Evolutionary conservation across 2,888 invertebrate genomes (phyloP), one percentile per base, ranked within the genome.

Genomic region (Lumbricus terrestris): DNA sequence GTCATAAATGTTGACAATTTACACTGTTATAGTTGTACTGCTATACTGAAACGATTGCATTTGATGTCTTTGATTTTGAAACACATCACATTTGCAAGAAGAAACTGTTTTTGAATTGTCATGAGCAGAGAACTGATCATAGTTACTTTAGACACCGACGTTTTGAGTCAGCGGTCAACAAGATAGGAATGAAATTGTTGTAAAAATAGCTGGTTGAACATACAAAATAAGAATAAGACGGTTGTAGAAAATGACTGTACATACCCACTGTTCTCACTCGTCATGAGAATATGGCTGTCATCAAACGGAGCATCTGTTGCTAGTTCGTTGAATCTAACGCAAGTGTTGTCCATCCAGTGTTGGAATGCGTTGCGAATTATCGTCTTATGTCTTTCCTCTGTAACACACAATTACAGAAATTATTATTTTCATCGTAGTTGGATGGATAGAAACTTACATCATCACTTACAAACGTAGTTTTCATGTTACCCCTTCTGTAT

Each of bases 291-390:
- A 38, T 90, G 90, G 42, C 18, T 88, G 88, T 54, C 89, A 35
- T 34, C 35, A 38, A 88, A 33, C 23, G 18, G 18, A 34, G 83
- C 40, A n/a, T 54, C 42, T 16, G 90, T 82, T 4, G 85, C 33
- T 20, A 91, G 29, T 83, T 91, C 90, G 20, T 18, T 42, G 54
- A 91, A 91, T 34, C 91, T 47, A 33, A 91, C 89, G 35, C 91
- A 91, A 0, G 91, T 91, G 83, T 91, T 90, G 35, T 90, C 88
- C 90, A 90, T 89, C 91, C 91, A 91, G 35, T 89, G 89, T 33
- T 37, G 82, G 47, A 90, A 33, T 16, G 91, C 91, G 13, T 38
- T 54, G 20, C 90, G 42, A 29, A 91, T 91, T 5, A 90, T 82
- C 82, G 20, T 37, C 42, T 69, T 33, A 83, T 91, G 89, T 13